A percentile compares a stretch with the other conserved stretches of the same genome.
These are phyloP conservation scores for Stratiomys singularior DNA, from an alignment of 2,888 invertebrate species.

Conservation along the genomic window DNA sequence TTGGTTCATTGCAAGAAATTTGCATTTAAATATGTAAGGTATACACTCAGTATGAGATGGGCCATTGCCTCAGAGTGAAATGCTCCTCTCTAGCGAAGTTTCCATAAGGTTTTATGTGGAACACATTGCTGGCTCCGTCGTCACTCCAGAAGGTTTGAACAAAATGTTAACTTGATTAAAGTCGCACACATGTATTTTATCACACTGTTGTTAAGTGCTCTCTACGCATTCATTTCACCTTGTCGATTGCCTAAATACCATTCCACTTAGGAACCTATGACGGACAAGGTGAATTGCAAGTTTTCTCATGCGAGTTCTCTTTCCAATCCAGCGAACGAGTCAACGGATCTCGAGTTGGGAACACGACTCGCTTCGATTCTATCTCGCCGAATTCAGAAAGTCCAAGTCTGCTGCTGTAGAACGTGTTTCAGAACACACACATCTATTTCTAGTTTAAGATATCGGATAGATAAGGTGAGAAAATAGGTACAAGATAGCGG, in stretches of 20 bases:
- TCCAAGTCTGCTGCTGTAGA: slow-evolving; percentile 1
- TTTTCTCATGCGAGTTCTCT: slow-evolving; percentile 14
- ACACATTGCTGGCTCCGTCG: background rate
- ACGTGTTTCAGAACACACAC: slow-evolving; percentile 1
- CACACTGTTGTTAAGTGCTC: background rate
- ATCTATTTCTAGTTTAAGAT: background rate
- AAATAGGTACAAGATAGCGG: slow-evolving; percentile 20
- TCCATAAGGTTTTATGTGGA: background rate
- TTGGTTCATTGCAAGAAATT: no score
- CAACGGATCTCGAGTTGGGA: background rate
- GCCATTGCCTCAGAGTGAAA: background rate
- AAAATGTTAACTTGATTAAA: background rate
- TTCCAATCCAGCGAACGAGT: background rate
- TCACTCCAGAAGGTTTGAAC: background rate
- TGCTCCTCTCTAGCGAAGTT: background rate
- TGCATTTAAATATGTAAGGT: no score
- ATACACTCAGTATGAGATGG: no score
- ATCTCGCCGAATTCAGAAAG: background rate
- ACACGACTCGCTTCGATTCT: background rate
- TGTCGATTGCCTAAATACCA: slow-evolving; percentile 27
- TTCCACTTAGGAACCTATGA: slow-evolving; percentile 15
- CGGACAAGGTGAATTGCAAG: slow-evolving; percentile 17
- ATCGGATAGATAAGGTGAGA: slow-evolving; percentile 1
- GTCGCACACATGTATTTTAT: background rate
- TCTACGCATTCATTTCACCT: slow-evolving; percentile 17